Evolutionary conservation across 2,888 invertebrate genomes (phyloP).

Genomic region (Ennomos quercinarius): DNA sequence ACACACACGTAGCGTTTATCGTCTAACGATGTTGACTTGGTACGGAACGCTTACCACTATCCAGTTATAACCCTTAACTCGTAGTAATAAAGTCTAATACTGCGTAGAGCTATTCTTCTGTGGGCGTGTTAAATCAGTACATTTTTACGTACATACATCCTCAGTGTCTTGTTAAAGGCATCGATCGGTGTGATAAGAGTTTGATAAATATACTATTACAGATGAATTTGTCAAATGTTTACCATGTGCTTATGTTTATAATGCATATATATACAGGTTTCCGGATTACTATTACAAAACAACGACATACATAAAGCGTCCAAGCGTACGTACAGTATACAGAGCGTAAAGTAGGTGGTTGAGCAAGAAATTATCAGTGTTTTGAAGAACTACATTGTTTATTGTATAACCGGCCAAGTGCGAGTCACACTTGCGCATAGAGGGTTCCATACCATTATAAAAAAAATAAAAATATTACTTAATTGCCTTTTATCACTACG

Average conservation of each 20-base stretch:
- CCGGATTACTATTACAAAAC: not conserved
- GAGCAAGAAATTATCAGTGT: too few species aligned
- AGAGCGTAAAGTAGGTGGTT: too few species aligned
- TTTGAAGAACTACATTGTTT: too few species aligned
- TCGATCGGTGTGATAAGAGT: constrained; percentile 10
- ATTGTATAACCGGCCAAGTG: too few species aligned
- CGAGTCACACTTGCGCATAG: too few species aligned
- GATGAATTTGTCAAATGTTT: not conserved
- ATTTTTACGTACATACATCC: constrained; percentile 19
- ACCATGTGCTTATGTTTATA: not conserved
- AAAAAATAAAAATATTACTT: too few species aligned
- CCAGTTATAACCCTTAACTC: constrained; percentile 1
- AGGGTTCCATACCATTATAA: too few species aligned
- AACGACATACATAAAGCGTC: too few species aligned
- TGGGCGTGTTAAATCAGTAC: constrained; percentile 9
- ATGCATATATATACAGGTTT: not conserved
- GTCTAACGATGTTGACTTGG: constrained; percentile 15
- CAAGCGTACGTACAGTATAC: too few species aligned
- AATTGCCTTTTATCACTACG: too few species aligned
- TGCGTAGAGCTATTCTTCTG: not conserved
- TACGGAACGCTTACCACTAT: constrained; percentile 4
- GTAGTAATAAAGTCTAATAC: not conserved
- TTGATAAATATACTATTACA: constrained; percentile 5
- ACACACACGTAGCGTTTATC: constrained; percentile 17
- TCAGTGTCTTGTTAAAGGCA: constrained; percentile 22